Conservation (phyloP, 2,888 invertebrate species). For the Drosophila mulleri region DNA sequence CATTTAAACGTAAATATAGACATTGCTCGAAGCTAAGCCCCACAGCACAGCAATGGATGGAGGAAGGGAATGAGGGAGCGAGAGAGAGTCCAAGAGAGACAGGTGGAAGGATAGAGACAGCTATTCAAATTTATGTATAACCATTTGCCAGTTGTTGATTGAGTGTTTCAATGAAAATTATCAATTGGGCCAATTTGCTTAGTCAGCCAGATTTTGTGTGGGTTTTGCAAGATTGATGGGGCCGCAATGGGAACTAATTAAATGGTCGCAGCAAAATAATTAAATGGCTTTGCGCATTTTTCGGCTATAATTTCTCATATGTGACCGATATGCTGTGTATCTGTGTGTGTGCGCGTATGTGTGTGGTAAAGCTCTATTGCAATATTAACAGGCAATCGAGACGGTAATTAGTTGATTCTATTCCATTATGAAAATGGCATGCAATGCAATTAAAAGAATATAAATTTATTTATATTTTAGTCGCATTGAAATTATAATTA, state of each 20-base stretch:
- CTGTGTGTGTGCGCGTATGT: neutral
- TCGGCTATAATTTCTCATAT: conserved; percentile 41
- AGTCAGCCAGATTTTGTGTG: conserved; percentile 38
- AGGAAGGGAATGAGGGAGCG: neutral
- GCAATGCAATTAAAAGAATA: conserved; percentile 73
- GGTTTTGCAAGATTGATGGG: conserved; percentile 28
- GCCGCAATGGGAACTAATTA: conserved; percentile 58
- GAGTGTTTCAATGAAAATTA: conserved; percentile 76
- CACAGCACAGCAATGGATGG: conserved; percentile 5
- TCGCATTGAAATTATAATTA: conserved; percentile 59
- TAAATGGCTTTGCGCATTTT: conserved; percentile 66
- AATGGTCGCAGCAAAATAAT: conserved; percentile 56
- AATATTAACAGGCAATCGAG: conserved; percentile 62
- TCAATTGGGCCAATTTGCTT: conserved; percentile 71
- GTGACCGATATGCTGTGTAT: conserved; percentile 15
- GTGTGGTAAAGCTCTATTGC: conserved; percentile 35
- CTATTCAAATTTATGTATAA: conserved; percentile 67
- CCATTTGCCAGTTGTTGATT: conserved; percentile 74
- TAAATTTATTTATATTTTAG: conserved; percentile 49
- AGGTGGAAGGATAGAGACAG: conserved; percentile 6
- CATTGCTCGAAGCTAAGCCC: conserved; percentile 55
- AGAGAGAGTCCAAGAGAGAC: neutral
- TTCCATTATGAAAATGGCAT: conserved; percentile 66
- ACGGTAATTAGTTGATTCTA: conserved; percentile 68
- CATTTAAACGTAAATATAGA: conserved; percentile 80